Evolutionary conservation across 2,113 vertebrate genomes (phyloP).

Genomic region (Scomber colias): DNA sequence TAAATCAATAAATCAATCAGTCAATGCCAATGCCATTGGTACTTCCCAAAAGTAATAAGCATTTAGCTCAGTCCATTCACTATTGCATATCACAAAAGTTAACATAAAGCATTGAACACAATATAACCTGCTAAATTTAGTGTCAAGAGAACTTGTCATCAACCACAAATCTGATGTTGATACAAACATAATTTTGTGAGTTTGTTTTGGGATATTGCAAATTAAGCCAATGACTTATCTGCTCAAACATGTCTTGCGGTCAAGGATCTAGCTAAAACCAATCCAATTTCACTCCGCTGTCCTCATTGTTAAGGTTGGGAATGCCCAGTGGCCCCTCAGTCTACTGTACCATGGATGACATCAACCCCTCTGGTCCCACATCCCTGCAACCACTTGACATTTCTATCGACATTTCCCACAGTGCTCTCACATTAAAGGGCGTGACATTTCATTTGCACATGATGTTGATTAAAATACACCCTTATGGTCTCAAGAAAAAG

Average conservation of each 20-base stretch:
- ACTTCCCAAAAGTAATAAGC: not conserved
- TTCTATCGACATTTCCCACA: conserved; percentile 89
- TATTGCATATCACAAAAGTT: not conserved
- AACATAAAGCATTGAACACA: not conserved
- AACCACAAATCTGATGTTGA: not conserved
- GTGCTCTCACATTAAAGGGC: conserved; percentile 88
- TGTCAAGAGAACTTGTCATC: not conserved
- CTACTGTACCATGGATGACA: conserved; percentile 82
- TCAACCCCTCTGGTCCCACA: conserved; percentile 81
- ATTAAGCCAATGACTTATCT: conserved; percentile 25
- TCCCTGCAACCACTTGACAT: conserved; percentile 88
- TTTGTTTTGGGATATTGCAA: not conserved
- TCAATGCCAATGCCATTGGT: not conserved
- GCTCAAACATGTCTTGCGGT: conserved; percentile 9
- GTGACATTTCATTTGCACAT: conserved; percentile 89
- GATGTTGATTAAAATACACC: conserved; percentile 88
- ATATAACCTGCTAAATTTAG: not conserved
- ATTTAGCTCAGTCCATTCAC: not conserved
- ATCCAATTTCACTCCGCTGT: conserved; percentile 44
- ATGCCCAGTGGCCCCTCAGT: conserved; percentile 80
- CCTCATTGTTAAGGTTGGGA: conserved; percentile 76
- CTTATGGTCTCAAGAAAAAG: conserved; percentile 79
- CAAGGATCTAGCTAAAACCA: conserved; percentile 25
- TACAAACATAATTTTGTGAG: not conserved
- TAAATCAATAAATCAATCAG: conserved; percentile 17